These are phyloP conservation scores for Hecatera dysodea DNA, from an alignment of 2,888 invertebrate species.

Conservation along the genomic window DNA sequence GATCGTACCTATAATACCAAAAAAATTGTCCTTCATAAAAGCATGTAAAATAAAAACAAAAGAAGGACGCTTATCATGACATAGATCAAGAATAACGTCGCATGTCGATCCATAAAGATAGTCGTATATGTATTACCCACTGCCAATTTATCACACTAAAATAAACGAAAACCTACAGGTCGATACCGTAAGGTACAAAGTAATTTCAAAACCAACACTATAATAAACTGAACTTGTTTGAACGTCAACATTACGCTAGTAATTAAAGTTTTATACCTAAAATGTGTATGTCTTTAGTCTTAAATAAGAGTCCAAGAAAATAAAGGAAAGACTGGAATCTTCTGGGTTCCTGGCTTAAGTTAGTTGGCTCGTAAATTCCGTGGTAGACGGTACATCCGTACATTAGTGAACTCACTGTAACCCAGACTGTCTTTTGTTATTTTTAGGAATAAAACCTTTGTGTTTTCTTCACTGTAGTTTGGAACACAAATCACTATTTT, in stretches of 20 bases:
- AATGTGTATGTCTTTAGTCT: constrained; percentile 36
- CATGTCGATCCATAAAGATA: neutral
- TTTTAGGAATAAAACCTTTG: constrained; percentile 21
- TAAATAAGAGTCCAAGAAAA: constrained; percentile 32
- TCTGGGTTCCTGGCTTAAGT: constrained; percentile 32
- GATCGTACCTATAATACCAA: too few relatives aligned
- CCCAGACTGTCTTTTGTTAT: constrained; percentile 20
- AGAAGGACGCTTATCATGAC: constrained; percentile 4
- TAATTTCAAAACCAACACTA: constrained; percentile 11
- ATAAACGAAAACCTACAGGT: neutral
- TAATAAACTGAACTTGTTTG: constrained; percentile 14
- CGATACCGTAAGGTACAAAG: neutral
- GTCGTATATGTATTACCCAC: neutral
- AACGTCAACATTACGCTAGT: constrained; percentile 31
- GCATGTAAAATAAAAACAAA: constrained; percentile 26
- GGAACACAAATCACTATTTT: neutral
- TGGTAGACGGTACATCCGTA: constrained; percentile 28
- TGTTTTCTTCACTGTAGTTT: constrained; percentile 16
- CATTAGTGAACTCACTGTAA: constrained; percentile 39
- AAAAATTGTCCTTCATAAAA: too few relatives aligned
- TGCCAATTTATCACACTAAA: neutral
- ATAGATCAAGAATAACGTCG: neutral
- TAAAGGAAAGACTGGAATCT: constrained; percentile 33
- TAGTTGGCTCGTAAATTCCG: constrained; percentile 56
- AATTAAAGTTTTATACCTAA: constrained; percentile 43